These are phyloP conservation scores for Belonocnema kinseyi DNA, from an alignment of 1,140 invertebrate species.

Conservation along the genomic window DNA sequence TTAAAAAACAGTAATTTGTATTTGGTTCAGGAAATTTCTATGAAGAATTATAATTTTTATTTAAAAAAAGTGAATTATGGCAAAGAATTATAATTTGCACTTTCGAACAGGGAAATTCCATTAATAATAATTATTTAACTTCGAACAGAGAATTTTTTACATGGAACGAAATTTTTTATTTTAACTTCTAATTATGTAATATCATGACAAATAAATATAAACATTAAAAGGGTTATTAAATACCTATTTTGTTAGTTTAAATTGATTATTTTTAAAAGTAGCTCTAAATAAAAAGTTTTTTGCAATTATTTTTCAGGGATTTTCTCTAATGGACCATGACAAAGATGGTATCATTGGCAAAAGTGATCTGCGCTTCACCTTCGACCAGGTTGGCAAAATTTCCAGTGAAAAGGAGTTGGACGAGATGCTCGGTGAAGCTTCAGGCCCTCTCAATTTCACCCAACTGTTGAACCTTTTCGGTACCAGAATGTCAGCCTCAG, in stretches of 20 bases:
- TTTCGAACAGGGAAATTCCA: too few species aligned
- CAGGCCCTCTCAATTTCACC: constrained; percentile 97
- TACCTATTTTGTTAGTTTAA: too few species aligned
- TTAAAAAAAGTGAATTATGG: too few species aligned
- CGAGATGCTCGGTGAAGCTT: constrained; percentile 91
- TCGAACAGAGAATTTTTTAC: too few species aligned
- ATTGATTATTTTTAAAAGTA: background rate
- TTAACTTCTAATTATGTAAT: background rate
- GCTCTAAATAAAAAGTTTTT: too few species aligned
- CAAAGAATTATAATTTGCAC: too few species aligned
- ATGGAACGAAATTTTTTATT: too few species aligned
- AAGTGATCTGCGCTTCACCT: constrained; percentile 94
- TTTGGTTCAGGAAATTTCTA: too few species aligned
- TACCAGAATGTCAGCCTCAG: constrained; percentile 89
- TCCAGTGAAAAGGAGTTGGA: constrained; percentile 93
- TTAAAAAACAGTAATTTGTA: too few species aligned
- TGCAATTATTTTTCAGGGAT: constrained; percentile 77
- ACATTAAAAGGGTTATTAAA: background rate
- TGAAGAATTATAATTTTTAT: too few species aligned
- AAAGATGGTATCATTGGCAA: constrained; percentile 98
- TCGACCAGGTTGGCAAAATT: constrained; percentile 93
- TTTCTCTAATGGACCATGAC: constrained; percentile 94
- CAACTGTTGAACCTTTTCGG: constrained; percentile 95
- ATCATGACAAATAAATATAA: background rate
- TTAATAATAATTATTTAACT: too few species aligned